Conservation (phyloP, 2,888 invertebrate genomes). For the Cosmia pyralina region DNA sequence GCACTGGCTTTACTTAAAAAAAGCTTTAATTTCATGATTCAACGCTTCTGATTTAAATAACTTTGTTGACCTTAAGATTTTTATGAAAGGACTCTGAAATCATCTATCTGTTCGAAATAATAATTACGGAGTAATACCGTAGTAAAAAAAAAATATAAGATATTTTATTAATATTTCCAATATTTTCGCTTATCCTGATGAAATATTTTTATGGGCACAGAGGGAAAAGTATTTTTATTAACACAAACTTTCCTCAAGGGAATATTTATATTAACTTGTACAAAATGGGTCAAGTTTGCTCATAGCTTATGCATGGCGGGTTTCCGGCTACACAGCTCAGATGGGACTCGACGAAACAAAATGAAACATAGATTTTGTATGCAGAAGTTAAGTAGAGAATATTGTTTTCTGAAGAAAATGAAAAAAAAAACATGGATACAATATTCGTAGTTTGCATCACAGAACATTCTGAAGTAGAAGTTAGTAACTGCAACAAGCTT, state of each 20-base stretch:
- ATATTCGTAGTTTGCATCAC: not conserved
- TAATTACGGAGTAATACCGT: not conserved
- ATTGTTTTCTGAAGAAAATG: slow-evolving; percentile 2
- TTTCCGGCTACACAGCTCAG: slow-evolving; percentile 68
- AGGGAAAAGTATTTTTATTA: slow-evolving; percentile 46
- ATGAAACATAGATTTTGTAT: slow-evolving; percentile 37
- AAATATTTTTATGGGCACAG: slow-evolving; percentile 24
- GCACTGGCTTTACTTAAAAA: not conserved
- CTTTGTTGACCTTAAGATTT: not conserved
- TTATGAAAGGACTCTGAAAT: not conserved
- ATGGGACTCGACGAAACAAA: slow-evolving; percentile 63
- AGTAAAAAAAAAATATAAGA: too few relatives aligned
- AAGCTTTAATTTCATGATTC: not conserved
- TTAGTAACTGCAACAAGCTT: not conserved
- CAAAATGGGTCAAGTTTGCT: slow-evolving; percentile 68
- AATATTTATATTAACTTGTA: slow-evolving; percentile 59
- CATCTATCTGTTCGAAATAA: not conserved
- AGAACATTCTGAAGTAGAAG: not conserved
- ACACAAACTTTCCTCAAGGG: slow-evolving; percentile 41
- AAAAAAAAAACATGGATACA: not conserved
- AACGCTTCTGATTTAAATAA: too few relatives aligned
- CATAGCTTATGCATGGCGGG: slow-evolving; percentile 76
- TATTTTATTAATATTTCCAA: not conserved
- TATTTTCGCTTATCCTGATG: not conserved
- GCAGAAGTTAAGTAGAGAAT: slow-evolving; percentile 16